Conservation (phyloP, 2,797 vertebrate species). For the Anguilla anguilla region DNA sequence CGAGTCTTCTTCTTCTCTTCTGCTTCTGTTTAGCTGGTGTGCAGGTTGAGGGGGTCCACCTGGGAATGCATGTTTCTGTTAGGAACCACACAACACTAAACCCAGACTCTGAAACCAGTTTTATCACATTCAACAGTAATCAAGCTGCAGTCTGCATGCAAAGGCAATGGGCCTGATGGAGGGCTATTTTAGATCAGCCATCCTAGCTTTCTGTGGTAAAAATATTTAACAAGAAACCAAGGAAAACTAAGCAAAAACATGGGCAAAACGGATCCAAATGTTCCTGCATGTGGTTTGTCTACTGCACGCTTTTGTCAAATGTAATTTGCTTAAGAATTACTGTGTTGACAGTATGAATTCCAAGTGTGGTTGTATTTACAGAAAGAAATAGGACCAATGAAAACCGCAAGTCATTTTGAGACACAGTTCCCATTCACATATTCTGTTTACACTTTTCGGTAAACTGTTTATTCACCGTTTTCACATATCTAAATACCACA, state of each 20-base stretch:
- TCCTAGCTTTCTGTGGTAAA: neutral
- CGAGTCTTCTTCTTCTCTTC: slow-evolving; percentile 1
- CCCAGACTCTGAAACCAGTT: neutral
- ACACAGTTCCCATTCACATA: neutral
- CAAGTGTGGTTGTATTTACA: neutral
- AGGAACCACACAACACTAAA: neutral
- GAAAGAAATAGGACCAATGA: neutral
- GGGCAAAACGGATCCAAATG: neutral
- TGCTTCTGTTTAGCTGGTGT: slow-evolving; percentile 35
- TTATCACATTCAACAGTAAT: neutral
- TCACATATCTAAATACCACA: neutral
- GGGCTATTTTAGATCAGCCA: neutral
- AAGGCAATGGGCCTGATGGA: neutral
- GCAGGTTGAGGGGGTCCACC: slow-evolving; percentile 35
- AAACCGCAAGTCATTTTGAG: neutral
- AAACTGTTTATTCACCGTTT: neutral
- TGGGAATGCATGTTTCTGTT: slow-evolving; percentile 17
- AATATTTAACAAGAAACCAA: neutral
- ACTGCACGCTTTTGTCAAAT: neutral
- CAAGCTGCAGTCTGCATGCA: neutral
- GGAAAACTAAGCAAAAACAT: neutral
- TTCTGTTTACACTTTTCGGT: neutral
- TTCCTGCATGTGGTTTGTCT: neutral
- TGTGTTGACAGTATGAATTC: slow-evolving; percentile 1
- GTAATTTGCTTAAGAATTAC: neutral